phyloP scores from a whole-genome alignment of 2,113 vertebrate species.

The Chionis minor region DNA sequence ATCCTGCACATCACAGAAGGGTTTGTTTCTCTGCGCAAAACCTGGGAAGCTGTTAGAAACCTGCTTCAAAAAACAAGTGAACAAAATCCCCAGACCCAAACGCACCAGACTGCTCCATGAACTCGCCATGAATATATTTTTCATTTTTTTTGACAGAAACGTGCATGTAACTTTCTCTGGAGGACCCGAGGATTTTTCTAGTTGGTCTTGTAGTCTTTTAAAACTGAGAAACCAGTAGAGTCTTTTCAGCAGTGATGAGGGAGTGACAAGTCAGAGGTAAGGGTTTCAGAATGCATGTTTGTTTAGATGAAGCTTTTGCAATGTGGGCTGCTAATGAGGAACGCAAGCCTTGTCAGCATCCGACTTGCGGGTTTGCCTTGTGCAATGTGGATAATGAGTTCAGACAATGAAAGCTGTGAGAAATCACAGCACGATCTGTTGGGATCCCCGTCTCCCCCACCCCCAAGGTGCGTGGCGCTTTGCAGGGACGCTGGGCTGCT shows the following conservation, averaged over 20 bases:
- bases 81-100: neutral
- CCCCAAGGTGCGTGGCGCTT: neutral
- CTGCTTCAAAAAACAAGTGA: slow-evolving; percentile 10
- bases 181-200: slow-evolving; percentile 40
- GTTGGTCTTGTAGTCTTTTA: slow-evolving; percentile 32
- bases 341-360: slow-evolving; percentile 59
- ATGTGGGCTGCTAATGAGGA: slow-evolving; percentile 46
- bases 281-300: slow-evolving; percentile 49
- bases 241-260: slow-evolving; percentile 43
- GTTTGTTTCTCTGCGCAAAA: slow-evolving; percentile 14
- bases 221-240: slow-evolving; percentile 21
- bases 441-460: slow-evolving; percentile 1
- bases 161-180: slow-evolving; percentile 33
- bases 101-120: slow-evolving; percentile 33
- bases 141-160: slow-evolving; percentile 51
- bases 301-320: slow-evolving; percentile 47
- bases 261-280: slow-evolving; percentile 67
- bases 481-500: neutral
- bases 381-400: slow-evolving; percentile 43
- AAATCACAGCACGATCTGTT: neutral
- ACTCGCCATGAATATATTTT: slow-evolving; percentile 29
- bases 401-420: slow-evolving; percentile 48
- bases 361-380: slow-evolving; percentile 44
- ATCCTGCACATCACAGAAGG: slow-evolving; percentile 55
- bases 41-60: slow-evolving; percentile 7